These are phyloP conservation scores for Polyergus mexicanus DNA, from an alignment of 1,140 invertebrate genomes.

Conservation along the genomic window DNA sequence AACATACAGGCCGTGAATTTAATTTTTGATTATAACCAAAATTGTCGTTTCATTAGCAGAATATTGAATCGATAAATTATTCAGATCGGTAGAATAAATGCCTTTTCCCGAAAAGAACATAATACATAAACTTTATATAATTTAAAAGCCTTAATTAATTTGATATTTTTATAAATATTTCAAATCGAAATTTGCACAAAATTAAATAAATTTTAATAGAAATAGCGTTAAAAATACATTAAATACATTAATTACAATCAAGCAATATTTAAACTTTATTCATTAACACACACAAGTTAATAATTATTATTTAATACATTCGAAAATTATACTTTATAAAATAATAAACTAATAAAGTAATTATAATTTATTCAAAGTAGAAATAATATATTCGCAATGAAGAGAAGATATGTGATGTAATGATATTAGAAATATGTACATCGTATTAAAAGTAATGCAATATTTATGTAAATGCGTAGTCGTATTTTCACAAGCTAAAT, in stretches of 20 bases:
- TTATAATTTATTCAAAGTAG: no score
- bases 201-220: not conserved
- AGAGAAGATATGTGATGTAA: not conserved
- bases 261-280: not conserved
- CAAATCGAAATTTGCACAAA: not conserved
- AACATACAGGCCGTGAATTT: not conserved
- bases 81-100: not conserved
- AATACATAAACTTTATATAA: constrained; percentile 11
- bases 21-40: not conserved
- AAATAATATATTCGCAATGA: not conserved
- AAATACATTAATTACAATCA: not conserved
- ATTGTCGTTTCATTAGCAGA: not conserved
- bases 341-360: no score
- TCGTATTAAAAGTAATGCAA: constrained; percentile 1
- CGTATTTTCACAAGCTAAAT: not conserved
- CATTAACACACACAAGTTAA: not conserved
- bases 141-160: not conserved
- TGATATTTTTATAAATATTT: not conserved
- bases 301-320: constrained; percentile 11
- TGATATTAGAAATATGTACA: not conserved
- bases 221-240: not conserved
- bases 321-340: not conserved
- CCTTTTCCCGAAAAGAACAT: not conserved
- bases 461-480: not conserved
- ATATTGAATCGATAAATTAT: constrained; percentile 11